Base-by-base conservation (phyloP, 1,140 invertebrate species). In the Heliconius himera region DNA sequence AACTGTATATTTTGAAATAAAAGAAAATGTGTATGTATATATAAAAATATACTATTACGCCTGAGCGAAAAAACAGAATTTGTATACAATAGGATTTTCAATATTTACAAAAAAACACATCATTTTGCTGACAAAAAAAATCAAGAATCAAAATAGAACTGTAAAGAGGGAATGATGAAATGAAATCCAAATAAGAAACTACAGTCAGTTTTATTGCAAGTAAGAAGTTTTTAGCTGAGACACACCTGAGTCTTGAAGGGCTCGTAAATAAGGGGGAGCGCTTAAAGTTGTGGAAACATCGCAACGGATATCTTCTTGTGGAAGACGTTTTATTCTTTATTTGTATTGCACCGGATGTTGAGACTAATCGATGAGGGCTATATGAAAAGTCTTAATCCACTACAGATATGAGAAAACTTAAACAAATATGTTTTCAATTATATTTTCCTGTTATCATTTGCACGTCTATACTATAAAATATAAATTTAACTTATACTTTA, bases 191-290 rank as follows among this genome's bases (percentile, higher is more conserved):
- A 84, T 84, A 81, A 87, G 83, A 84, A 87, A 87, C 76, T 73
- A 76, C 66, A 76, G 79, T 86, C 80, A 82, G 72, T 84, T 89
- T 81, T 87, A 89, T 88, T 89, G 83, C 85, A 80, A 82, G 75
- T 77, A 83, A 82, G 78, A 85, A 83, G 83, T 87, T 88, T 87
- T 87, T 85, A 88, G 85, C 81, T 82, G 82, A 85, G 87, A 87
- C 85, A 87, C 90, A 90, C 88, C 89, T 92, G 89, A 81, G 83
- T 85, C 85, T 84, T 87, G 81, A 87, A 86, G 82, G 83, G 85
- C 85, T 87, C 90, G 87, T 92, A 91, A 92, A 92, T 92, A 90
- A 89, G 87, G 83, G 79, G 70, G 79, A 88, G 88, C 84, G 82
- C 77, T 83, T 86, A 87, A 90, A 91, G 81, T 90, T 89, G 83